phyloP scores from a whole-genome alignment of 2,797 vertebrate species.

The Botia almorhae region DNA sequence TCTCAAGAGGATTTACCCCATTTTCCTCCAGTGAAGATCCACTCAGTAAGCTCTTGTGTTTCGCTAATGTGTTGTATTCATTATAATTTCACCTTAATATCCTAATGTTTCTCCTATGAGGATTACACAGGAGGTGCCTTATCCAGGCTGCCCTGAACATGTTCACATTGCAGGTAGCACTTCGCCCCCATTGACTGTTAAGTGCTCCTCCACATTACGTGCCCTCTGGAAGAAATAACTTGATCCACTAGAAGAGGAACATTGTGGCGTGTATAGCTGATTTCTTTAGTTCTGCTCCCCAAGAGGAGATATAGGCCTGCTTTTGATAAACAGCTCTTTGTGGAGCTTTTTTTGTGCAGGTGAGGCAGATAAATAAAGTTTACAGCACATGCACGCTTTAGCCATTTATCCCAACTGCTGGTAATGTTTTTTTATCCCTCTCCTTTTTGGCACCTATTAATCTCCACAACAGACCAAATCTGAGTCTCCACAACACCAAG shows the following conservation, averaged over 20 bases:
- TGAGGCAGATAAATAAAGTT: constrained; percentile 60
- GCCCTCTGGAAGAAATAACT: constrained; percentile 56
- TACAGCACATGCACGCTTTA: constrained; percentile 52
- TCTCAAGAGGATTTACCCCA: constrained; percentile 30
- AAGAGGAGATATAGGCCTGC: constrained; percentile 32
- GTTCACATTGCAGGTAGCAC: constrained; percentile 35
- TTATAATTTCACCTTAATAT: constrained; percentile 41
- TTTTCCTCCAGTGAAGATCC: constrained; percentile 23
- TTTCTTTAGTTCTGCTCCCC: background rate
- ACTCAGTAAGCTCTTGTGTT: constrained; percentile 25
- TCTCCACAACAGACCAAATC: constrained; percentile 45
- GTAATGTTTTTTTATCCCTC: constrained; percentile 54
- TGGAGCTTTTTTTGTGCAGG: constrained; percentile 31
- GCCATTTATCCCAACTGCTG: constrained; percentile 57
- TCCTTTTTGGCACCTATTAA: constrained; percentile 50
- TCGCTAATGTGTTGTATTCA: constrained; percentile 50
- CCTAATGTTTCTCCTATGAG: constrained; percentile 14
- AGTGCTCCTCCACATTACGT: constrained; percentile 44
- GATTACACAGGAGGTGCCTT: constrained; percentile 17
- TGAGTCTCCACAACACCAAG: constrained; percentile 16
- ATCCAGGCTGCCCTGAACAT: constrained; percentile 7
- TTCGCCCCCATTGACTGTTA: constrained; percentile 44
- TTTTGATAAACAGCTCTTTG: constrained; percentile 45
- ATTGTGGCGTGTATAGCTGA: constrained; percentile 20
- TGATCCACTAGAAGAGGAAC: constrained; percentile 53